Evolutionary conservation across 2,888 invertebrate species (phyloP), one percentile per base, ranked within the genome.

Genomic region (Agrochola circellaris): DNA sequence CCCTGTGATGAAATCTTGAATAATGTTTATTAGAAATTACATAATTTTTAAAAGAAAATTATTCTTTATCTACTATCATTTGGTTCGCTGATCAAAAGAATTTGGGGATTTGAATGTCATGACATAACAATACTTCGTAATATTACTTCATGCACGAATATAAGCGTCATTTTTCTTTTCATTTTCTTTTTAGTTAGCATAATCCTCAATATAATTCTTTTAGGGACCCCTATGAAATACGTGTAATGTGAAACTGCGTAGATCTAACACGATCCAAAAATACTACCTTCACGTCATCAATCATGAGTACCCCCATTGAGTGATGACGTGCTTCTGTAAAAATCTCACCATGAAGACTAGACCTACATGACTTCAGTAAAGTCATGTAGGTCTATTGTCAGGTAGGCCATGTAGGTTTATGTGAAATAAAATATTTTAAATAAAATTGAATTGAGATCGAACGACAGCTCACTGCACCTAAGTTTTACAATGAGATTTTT

Each of bases 1-100:
- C 38, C 45, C 61, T 60, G 54, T 77, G 54, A 75, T 79, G 64
- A 62, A 72, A 82, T 80, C 23, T 51, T 68, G 34, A 23, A 58
- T 20, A 62, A 48, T 67, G 15, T n/a, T 45, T 51, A 4, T 60
- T 11, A 79, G 20, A 45, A n/a, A 26, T 66, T 0, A 56, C 42
- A 69, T 56, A 34, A 71, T 54, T 17, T 51, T n/a, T 1, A 30
- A 67, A 6, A 67, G 9, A 34, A 23, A 67, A 67, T 23, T 6
- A 23, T 54, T 34, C 6, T 30, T 5, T 26, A 20, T 1, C 11
- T 26, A 65, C 11, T 45, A 20, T 2, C 8, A 20, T 26, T 45
- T 11, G 13, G 13, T 20, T 48, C 5, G 26, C 7, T 48, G 20
- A 48, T 48, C 20, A 45, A 4, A 45, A 20, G 7, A 66, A 45